Base-by-base conservation (phyloP, 1,140 invertebrate species). In the Papilio polyxenes region DNA sequence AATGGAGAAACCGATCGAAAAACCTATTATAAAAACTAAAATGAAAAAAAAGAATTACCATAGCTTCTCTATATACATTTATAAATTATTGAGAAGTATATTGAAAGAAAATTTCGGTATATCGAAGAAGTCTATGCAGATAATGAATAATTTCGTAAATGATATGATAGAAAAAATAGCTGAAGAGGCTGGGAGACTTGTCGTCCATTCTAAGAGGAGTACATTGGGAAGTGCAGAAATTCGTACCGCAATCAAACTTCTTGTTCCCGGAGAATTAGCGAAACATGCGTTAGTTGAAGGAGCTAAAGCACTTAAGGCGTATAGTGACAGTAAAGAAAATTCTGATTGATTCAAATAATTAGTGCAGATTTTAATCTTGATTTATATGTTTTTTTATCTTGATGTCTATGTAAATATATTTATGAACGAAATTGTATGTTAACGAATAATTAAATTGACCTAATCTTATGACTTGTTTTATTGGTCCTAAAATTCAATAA, bases 11-110 rank as follows among this genome's bases (percentile, higher is more conserved):
- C 81, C 85, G 0, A 82, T 90, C 31, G 91, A 92, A 9, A 91
- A 88, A 79, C 87, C 87, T 0, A 89, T 91, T 40, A 79, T 83
- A 0, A 92, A 92, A 84, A 81, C 37, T 7, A 92, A 92, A 84
- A 93, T 91, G 20, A 96, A 96, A 83, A 95, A 95, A 90, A 96
- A 95, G 86, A 95, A 95, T 75, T 95, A 94, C 83, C 95, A 97
- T 87, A 96, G 95, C 82, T 97, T 97, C 94, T 95, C 95, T 0
- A 96, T 96, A 79, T 97, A 97, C 91, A 95, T 97, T n/a, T 96
- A 96, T 92, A 97, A 97, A 87, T 95, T 97, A 17, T 87, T 97
- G 87, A 96, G 97, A 85, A 85, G 83, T 8, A 83, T 91, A 0
- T 83, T 84, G 2, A 86, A 88, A 5, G 80, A 87, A 0, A 95